Conservation (phyloP, 2,797 vertebrate species). For the Anolis apletophallus region DNA sequence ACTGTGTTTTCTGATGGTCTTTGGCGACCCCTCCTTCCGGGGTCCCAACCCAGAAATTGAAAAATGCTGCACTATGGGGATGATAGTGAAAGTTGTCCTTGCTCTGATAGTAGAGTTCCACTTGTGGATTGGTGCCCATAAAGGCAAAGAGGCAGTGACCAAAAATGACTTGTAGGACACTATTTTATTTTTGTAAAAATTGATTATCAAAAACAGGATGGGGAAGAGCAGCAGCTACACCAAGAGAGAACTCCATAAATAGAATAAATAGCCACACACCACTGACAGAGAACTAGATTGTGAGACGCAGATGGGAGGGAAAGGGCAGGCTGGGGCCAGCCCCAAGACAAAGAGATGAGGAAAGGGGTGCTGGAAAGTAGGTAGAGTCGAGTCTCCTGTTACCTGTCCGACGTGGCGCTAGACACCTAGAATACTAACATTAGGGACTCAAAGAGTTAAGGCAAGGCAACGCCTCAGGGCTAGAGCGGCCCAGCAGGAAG, state of each 20-base stretch:
- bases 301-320: background rate
- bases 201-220: conserved; percentile 11
- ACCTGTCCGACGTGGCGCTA: too few species aligned
- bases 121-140: background rate
- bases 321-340: conserved; percentile 24
- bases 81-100: too few species aligned
- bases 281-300: background rate
- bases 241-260: conserved; percentile 55
- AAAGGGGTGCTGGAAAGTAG: background rate
- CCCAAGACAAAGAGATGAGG: background rate
- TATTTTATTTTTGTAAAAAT: background rate
- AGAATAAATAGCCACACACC: conserved; percentile 59
- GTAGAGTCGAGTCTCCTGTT: too few species aligned
- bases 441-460: too few species aligned
- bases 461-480: too few species aligned
- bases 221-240: background rate
- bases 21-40: too few species aligned
- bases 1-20: too few species aligned
- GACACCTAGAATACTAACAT: too few species aligned
- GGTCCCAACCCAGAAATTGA: too few species aligned
- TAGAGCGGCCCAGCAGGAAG: too few species aligned
- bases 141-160: background rate
- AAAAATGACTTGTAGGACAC: background rate
- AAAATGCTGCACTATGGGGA: too few species aligned
- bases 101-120: background rate